Evolutionary conservation across 1,140 invertebrate genomes (phyloP).

Genomic region (Coenobita brevimanus): DNA sequence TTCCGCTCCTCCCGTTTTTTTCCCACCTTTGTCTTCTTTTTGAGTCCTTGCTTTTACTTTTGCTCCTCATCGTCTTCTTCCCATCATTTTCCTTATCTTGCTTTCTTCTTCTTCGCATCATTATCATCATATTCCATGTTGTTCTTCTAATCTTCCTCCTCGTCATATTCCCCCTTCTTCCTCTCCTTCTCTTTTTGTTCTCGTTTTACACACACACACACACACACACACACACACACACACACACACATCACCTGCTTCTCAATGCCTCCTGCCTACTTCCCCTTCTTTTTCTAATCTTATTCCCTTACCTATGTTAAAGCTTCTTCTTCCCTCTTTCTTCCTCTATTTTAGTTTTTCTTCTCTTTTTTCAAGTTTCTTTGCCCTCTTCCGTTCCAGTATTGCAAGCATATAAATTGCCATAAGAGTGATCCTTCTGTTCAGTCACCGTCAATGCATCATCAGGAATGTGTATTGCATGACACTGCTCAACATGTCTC

Average conservation of each 20-base stretch:
- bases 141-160: neutral
- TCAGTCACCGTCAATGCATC: too few species aligned
- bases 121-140: neutral
- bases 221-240: neutral
- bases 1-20: too few species aligned
- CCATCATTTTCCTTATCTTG: neutral
- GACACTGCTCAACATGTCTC: too few species aligned
- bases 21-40: neutral
- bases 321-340: too few species aligned
- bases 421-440: too few species aligned
- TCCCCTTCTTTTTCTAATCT: too few species aligned
- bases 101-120: neutral
- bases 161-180: neutral
- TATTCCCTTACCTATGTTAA: too few species aligned
- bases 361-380: neutral
- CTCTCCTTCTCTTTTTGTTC: constrained; percentile 1
- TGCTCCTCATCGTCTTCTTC: neutral
- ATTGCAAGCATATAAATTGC: neutral
- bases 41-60: neutral
- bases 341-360: too few species aligned
- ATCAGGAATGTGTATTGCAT: too few species aligned
- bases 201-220: too few species aligned
- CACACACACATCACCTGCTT: too few species aligned
- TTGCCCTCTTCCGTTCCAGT: neutral
- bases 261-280: neutral